phyloP scores from a whole-genome alignment of 1,140 invertebrate species.

The Akabosia matsudoensis region DNA sequence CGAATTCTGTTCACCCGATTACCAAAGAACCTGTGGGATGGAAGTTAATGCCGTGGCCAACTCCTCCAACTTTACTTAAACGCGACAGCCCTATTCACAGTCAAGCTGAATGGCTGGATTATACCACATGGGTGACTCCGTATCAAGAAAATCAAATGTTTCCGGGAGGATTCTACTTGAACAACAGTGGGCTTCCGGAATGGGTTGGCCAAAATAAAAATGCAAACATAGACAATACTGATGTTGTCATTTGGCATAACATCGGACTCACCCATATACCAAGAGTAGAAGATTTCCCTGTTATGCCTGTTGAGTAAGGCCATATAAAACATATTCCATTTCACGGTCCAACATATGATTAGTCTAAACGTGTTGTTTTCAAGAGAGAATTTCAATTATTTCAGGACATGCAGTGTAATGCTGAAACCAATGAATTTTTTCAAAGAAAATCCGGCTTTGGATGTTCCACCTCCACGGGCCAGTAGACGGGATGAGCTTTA shows the following conservation, averaged over 20 bases:
- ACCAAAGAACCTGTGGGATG: not conserved
- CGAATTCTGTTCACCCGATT: not conserved
- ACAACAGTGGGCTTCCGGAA: slow-evolving; percentile 23
- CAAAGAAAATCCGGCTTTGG: slow-evolving; percentile 19
- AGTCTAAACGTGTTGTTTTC: not conserved
- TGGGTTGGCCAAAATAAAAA: slow-evolving; percentile 5
- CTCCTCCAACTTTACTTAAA: not conserved
- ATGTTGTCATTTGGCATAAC: slow-evolving; percentile 35
- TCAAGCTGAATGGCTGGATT: slow-evolving; percentile 14
- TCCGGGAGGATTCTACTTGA: slow-evolving; percentile 34
- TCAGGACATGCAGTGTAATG: not conserved
- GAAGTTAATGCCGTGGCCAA: not conserved
- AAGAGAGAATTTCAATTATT: not conserved
- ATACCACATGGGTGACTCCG: slow-evolving; percentile 33
- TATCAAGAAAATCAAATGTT: slow-evolving; percentile 34
- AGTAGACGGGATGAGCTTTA: not conserved
- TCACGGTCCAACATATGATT: not conserved
- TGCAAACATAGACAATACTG: slow-evolving; percentile 16
- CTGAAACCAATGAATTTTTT: slow-evolving; percentile 18
- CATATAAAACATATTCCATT: too few relatives aligned
- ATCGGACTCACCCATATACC: slow-evolving; percentile 30
- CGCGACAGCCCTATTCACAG: slow-evolving; percentile 16
- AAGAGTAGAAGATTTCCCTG: slow-evolving; percentile 31
- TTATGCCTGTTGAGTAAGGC: slow-evolving; percentile 27
- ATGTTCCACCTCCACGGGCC: slow-evolving; percentile 2